phyloP scores from a whole-genome alignment of 2,888 invertebrate genomes.

The Heteromyza rotundicornis region DNA sequence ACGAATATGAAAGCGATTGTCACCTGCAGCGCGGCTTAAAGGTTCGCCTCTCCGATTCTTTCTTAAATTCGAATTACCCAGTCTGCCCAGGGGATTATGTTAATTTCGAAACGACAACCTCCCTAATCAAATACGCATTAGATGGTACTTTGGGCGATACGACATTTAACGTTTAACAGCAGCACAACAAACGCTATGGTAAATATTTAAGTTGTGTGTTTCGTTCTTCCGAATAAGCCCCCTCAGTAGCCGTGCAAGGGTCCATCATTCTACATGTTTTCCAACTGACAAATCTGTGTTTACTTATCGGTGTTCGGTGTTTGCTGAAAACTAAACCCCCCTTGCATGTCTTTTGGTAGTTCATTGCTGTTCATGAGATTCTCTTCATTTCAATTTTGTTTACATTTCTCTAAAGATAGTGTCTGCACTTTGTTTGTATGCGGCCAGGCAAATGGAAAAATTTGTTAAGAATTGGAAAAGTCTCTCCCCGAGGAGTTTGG shows the following conservation, averaged over 20 bases:
- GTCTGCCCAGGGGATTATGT: conserved; percentile 1
- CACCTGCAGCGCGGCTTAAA: not conserved
- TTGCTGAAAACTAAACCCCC: not conserved
- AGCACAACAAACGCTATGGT: not conserved
- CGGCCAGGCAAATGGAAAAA: too few relatives aligned
- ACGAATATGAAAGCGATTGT: not conserved
- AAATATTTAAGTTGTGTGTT: not conserved
- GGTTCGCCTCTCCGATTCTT: too few relatives aligned
- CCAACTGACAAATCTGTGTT: not conserved
- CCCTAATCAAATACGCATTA: conserved; percentile 6
- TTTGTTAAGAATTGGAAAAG: too few relatives aligned
- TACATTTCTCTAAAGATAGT: too few relatives aligned
- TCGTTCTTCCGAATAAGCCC: not conserved
- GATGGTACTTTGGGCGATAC: not conserved
- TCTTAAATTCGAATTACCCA: too few relatives aligned
- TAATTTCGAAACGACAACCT: not conserved
- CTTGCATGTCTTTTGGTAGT: too few relatives aligned
- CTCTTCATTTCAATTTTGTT: too few relatives aligned
- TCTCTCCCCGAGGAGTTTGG: too few relatives aligned
- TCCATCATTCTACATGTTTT: not conserved
- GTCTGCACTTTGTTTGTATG: too few relatives aligned
- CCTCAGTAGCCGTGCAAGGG: not conserved
- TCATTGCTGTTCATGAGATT: too few relatives aligned
- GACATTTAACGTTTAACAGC: not conserved
- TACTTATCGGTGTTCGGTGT: not conserved